Evolutionary conservation across 1,140 invertebrate species (phyloP), one percentile per base, ranked within the genome.

Genomic region (Aricia agestis): DNA sequence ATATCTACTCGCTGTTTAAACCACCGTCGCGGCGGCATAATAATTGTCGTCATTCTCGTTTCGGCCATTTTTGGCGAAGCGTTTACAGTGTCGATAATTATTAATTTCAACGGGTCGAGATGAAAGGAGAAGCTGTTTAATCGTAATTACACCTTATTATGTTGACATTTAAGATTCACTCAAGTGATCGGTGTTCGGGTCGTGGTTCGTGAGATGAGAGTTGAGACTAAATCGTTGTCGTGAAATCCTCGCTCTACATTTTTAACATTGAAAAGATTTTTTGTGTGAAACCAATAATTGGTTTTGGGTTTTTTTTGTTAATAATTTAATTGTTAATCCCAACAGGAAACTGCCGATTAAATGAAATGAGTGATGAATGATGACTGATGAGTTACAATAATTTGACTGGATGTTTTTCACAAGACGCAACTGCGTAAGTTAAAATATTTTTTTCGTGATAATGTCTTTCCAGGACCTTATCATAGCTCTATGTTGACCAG

Each of bases 131-230:
- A 63, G 59, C 59, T 63, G 18, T n/a, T 41, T 17, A 69, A 69
- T 69, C 68, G 31, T 61, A 61, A 69, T 69, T 69, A 61, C 68
- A 13, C 25, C 58, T 13, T 61, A 69, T 69, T 69, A 69, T 69
- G 32, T 59, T 61, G 68, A 63, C 68, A 58, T 69, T 70, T 70
- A 70, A 41, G 58, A 63, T 63, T 70, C 68, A 70, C 59, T 70
- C 61, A 70, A 65, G 59, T 65, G 68, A 70, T 45, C 19, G 59
- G n/a, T 61, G 58, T 41, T 63, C n/a, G 58, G 57, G 17, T 17
- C 32, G 59, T 63, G 58, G 57, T 5, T 31, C 32, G 59, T 63
- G 68, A 70, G 58, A 61, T 70, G 59, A 45, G 58, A 36, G 36
- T 25, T 25, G 25, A 58, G 25, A 32, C 52, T 31, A 69, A 58